Evolutionary conservation across 2,797 vertebrate species (phyloP).

Genomic region (Podargus strigoides): DNA sequence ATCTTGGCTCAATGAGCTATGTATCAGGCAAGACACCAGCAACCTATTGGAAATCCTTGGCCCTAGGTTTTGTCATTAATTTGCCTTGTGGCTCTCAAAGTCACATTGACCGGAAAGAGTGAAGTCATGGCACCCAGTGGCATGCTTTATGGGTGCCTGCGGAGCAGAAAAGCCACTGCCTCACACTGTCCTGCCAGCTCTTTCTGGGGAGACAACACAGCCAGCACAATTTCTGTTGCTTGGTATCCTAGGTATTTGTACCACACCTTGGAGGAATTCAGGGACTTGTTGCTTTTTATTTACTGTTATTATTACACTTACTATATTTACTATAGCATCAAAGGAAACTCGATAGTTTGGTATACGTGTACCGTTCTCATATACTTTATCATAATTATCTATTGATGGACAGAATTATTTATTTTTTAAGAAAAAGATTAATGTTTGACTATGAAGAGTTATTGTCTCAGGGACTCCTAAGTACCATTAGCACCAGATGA

Average conservation of each 20-base stretch:
- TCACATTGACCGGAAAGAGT: neutral
- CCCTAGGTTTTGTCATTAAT: neutral
- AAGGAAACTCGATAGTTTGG: neutral
- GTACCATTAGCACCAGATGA: conserved; percentile 56
- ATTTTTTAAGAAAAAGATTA: neutral
- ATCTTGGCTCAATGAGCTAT: neutral
- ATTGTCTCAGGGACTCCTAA: conserved; percentile 18
- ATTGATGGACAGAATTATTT: neutral
- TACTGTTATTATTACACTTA: neutral
- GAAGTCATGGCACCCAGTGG: neutral
- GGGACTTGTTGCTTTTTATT: neutral
- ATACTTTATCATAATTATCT: neutral
- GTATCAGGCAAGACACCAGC: neutral
- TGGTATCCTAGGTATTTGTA: conserved; percentile 3
- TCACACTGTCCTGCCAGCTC: neutral
- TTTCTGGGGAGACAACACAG: neutral
- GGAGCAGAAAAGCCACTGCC: neutral
- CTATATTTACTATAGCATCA: neutral
- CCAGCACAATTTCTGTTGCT: neutral
- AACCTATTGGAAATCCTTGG: conserved; percentile 11
- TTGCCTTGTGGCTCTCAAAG: neutral
- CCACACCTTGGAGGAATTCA: conserved; percentile 17
- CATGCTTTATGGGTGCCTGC: neutral
- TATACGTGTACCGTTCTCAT: neutral
- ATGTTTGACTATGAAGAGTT: conserved; percentile 9